Conservation (phyloP, 2,888 invertebrate genomes). For the Amphimallon solstitiale region DNA sequence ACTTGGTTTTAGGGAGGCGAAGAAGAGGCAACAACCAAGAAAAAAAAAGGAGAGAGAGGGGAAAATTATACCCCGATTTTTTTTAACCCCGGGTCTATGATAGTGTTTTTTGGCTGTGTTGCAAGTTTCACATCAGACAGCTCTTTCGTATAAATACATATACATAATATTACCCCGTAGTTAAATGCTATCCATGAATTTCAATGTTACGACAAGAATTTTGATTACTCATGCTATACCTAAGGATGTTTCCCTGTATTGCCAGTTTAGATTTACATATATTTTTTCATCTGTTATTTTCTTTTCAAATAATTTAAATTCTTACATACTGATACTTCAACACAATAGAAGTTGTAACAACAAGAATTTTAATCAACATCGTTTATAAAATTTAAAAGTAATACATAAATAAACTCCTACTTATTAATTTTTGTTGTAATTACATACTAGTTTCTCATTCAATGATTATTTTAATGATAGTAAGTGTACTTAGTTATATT, state of each 20-base stretch:
- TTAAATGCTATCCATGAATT: conserved; percentile 37
- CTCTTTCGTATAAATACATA: conserved; percentile 25
- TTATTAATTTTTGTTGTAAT: neutral
- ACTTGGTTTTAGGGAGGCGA: conserved; percentile 54
- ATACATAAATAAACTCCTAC: too few relatives aligned
- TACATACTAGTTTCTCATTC: neutral
- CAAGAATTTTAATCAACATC: conserved; percentile 1
- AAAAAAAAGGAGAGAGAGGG: conserved; percentile 43
- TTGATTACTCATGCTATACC: conserved; percentile 35
- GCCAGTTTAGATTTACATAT: conserved; percentile 30
- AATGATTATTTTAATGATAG: neutral
- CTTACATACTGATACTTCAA: neutral
- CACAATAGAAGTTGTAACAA: conserved; percentile 6
- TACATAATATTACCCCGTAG: conserved; percentile 33
- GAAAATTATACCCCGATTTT: conserved; percentile 56
- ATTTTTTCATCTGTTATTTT: conserved; percentile 8
- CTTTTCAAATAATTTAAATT: conserved; percentile 22
- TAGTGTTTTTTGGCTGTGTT: conserved; percentile 38
- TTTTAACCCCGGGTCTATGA: conserved; percentile 57
- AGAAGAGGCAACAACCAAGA: conserved; percentile 51
- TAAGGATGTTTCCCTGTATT: conserved; percentile 17
- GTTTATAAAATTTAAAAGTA: neutral
- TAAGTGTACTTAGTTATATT: neutral
- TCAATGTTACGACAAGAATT: conserved; percentile 31
- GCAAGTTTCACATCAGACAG: conserved; percentile 34